These are phyloP conservation scores for Tuta absoluta DNA, from an alignment of 2,888 invertebrate species.

Conservation along the genomic window DNA sequence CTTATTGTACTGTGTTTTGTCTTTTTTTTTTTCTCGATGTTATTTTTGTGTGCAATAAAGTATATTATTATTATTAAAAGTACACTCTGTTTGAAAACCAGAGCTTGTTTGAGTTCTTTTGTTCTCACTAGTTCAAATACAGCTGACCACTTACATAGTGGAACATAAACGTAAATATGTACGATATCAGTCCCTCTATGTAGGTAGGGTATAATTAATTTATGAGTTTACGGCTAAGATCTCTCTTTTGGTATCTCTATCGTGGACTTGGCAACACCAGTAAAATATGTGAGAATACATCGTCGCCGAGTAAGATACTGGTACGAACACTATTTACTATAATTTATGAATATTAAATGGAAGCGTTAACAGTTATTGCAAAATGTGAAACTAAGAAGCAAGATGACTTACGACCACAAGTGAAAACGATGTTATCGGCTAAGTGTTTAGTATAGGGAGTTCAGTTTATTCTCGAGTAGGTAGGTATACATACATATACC, in stretches of 20 bases:
- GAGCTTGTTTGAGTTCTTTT: no score
- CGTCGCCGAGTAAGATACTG: not conserved
- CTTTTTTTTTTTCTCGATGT: no score
- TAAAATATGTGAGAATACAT: constrained; percentile 18
- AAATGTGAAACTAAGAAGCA: constrained; percentile 19
- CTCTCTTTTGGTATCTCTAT: not conserved
- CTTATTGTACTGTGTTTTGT: no score
- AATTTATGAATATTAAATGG: constrained; percentile 25
- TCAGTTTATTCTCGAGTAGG: not conserved
- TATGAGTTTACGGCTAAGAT: not conserved
- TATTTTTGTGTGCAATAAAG: no score
- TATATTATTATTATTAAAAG: no score
- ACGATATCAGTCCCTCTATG: not conserved
- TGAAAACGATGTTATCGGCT: constrained; percentile 7
- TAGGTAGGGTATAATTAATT: not conserved
- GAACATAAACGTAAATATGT: no score
- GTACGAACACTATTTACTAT: constrained; percentile 15
- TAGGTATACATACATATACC: no score
- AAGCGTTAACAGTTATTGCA: constrained; percentile 19
- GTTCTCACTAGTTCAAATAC: no score
- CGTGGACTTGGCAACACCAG: not conserved
- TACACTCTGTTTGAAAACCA: no score
- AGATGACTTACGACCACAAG: constrained; percentile 5
- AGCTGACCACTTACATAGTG: no score
- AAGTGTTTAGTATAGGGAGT: not conserved